Base-by-base conservation (phyloP, 2,888 invertebrate genomes). In the Gibbula magus region DNA sequence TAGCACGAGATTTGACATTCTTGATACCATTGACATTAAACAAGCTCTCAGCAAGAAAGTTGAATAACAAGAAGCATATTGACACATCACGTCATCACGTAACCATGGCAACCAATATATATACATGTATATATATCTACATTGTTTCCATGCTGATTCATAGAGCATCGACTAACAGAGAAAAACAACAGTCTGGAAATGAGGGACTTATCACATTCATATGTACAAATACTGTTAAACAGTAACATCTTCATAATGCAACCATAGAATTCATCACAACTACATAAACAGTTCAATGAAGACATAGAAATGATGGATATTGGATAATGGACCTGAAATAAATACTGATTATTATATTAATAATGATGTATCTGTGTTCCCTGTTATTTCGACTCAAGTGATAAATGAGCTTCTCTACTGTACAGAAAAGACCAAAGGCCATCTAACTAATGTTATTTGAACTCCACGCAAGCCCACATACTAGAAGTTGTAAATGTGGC, bases 191-290 rank as follows among this genome's bases (percentile, higher is more conserved):
- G 61, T 10, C 10, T 16, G 25, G 18, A 25, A 61, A 61, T 29
- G 61, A 61, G 29, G 25, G 61, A 61, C 20, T 20, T 35, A 35
- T 70, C 16, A 70, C 32, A 70, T 70, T 70, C n/a, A 70, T 70
- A 70, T 70, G 13, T 70, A 70, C 70, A 70, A 70, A 70, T 70
- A 70, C 70, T 70, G 70, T 70, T 39, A 35, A 32, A 70, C 70
- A 70, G 70, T 70, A 16, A 39, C 32, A 20, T 70, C 35, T 61
- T 25, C 13, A 29, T 61, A 29, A 29, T 29, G 61, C 61, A 61
- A 16, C 29, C 61, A 61, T 61, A 25, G 18, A 16, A 29, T 13
- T 61, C 25, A 61, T 61, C 70, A 70, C 39, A 70, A 35, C 32
- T 70, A 70, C n/a, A 35, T 4, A 70, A 18, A 70, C 16, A 39